Base-by-base conservation (phyloP, 2,888 invertebrate species). In the Ceraclea dissimilis region DNA sequence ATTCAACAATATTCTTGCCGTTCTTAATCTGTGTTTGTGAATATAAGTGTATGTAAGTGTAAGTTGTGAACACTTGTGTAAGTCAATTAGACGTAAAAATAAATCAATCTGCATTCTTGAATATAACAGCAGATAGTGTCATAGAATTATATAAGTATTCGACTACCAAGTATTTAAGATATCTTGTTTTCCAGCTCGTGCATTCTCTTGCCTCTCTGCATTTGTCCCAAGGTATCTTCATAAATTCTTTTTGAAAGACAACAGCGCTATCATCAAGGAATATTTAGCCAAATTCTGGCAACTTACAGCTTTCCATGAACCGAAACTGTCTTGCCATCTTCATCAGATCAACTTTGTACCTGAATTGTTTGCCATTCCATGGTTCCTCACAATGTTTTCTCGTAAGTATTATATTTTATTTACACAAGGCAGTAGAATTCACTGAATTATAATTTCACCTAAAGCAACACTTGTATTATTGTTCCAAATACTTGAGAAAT, bases 351-450 rank as follows among this genome's bases (percentile, higher is more conserved):
- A 88, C 67, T 99, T 99, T 70, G 93, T 90, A 64, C 97, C 99
- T 0, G 97, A 99, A 72, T 78, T 98, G 16, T 99, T 97, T 73
- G 95, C 98, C 18, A 98, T 99, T 70, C 97, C 98, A 0, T 99
- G 98, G 98, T 98, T 97, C 71, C 79, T 98, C 33, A 98, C 97
- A 5, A 95, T 98, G 92, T 98, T 95, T 76, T 95, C 96, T 57
- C 96, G 95, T 96, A 75, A 86, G 89, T 83, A 65, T 51, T 46
- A 49, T 34, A 21, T 53, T 13, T 26, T 26, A 26, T 26, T 26
- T 26, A 6, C 26, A 26, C 26, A 26, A 6, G 10, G 4, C 26
- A 26, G 10, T 26, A 26, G 4, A 26, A 26, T 6, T n/a, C n/a
- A n/a, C n/a, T n/a, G n/a, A n/a, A n/a, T n/a, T n/a, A n/a, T n/a